Conservation (phyloP, 2,113 vertebrate species). For the Heterocephalus glaber region DNA sequence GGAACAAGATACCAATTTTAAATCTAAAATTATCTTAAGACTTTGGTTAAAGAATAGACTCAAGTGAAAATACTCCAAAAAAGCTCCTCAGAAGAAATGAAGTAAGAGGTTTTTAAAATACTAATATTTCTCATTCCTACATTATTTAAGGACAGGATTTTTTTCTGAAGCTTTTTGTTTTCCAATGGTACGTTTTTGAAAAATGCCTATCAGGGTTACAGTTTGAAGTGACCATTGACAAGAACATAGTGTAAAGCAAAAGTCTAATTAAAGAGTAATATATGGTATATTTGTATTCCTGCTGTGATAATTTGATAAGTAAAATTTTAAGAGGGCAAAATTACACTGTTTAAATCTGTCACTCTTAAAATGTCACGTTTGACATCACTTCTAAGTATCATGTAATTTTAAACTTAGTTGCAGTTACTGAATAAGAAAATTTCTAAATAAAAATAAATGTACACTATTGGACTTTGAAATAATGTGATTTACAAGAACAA, state of each 20-base stretch:
- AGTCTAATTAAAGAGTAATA: conserved; percentile 73
- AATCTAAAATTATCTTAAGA: not conserved
- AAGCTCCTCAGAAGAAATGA: not conserved
- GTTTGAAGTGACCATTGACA: conserved; percentile 49
- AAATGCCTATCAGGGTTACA: conserved; percentile 27
- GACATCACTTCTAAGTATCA: not conserved
- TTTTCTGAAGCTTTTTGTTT: not conserved
- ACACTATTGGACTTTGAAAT: conserved; percentile 31
- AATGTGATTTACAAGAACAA: conserved; percentile 52
- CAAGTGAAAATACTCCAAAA: not conserved
- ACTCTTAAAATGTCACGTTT: conserved; percentile 36
- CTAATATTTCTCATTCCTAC: not conserved
- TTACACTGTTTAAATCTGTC: conserved; percentile 23
- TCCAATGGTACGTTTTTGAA: not conserved
- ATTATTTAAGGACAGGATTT: not conserved
- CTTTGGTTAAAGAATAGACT: not conserved
- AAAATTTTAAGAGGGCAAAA: not conserved
- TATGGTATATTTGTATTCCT: conserved; percentile 61
- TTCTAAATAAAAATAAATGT: conserved; percentile 58
- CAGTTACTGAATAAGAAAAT: conserved; percentile 43
- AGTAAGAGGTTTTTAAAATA: not conserved
- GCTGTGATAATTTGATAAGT: conserved; percentile 48
- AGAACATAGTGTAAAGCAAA: conserved; percentile 63
- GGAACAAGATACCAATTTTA: not conserved
- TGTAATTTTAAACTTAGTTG: conserved; percentile 55